These are phyloP conservation scores for Hiodon alosoides DNA, from an alignment of 2,113 vertebrate species.

Conservation along the genomic window DNA sequence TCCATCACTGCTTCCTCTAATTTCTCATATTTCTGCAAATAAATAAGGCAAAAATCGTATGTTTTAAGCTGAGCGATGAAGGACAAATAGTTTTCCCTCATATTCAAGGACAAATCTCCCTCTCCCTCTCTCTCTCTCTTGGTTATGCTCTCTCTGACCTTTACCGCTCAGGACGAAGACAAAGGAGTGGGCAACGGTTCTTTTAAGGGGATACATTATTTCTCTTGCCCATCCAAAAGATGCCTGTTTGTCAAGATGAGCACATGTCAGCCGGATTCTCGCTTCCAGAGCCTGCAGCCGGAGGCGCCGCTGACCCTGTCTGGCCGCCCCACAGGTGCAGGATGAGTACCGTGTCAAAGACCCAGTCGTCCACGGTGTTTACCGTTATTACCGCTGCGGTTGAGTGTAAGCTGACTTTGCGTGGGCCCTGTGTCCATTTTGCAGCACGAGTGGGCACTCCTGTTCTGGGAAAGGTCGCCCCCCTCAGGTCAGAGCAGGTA, in stretches of 20 bases:
- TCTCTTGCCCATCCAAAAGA: constrained; percentile 53
- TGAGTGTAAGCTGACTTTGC: constrained; percentile 1
- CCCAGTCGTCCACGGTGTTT: too few species aligned
- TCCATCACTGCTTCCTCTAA: too few species aligned
- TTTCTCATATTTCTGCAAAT: too few species aligned
- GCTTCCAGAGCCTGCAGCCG: constrained; percentile 49
- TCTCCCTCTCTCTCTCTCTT: neutral
- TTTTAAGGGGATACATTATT: constrained; percentile 53
- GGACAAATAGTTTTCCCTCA: neutral
- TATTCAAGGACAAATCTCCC: neutral
- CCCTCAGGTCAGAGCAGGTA: constrained; percentile 58
- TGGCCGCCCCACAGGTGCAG: neutral
- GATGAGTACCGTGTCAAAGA: neutral
- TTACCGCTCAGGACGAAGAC: constrained; percentile 60
- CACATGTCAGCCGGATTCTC: constrained; percentile 64
- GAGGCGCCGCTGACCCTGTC: neutral
- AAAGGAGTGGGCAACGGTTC: constrained; percentile 61
- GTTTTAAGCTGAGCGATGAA: neutral
- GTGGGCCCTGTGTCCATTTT: constrained; percentile 21
- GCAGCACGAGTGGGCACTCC: constrained; percentile 33
- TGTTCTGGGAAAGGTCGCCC: constrained; percentile 51
- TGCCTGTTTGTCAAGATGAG: constrained; percentile 71
- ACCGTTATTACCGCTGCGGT: neutral
- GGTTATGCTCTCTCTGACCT: neutral
- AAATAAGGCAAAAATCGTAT: too few species aligned